Base-by-base conservation (phyloP, 2,113 vertebrate species). In the Centropus unirufus region DNA sequence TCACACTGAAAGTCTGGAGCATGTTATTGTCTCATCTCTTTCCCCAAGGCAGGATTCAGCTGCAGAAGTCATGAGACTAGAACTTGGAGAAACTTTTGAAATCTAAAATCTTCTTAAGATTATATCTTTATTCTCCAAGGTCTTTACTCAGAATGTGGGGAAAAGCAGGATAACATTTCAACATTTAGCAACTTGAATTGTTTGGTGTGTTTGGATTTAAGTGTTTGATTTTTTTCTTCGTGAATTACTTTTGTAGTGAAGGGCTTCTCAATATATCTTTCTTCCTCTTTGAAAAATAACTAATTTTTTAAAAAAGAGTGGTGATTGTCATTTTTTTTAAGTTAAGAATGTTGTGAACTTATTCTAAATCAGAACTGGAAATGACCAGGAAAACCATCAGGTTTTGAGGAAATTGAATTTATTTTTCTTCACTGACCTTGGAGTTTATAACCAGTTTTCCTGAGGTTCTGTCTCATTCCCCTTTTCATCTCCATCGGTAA, bases 1-100 rank as follows among this genome's bases (percentile, higher is more conserved):
- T 36, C 47, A 72, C 61, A 23, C 0, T 94, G 40, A 61, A 72
- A 72, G 76, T 93, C 89, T 97, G 89, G 83, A 90, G n/a, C 77
- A 34, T 78, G 78, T 80, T 96, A 92, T 87, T 94, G 89, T 92
- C 89, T 94, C 91, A 92, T 83, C 51, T 39, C 42, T 93, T 87
- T 94, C 69, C 89, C 89, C 57, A 92, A 93, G 92, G 92, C 72
- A 78, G 52, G 23, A 81, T 74, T 93, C 61, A 91, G 57, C 78
- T 87, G 90, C 26, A 64, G 34, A 90, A 96, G 54, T 91, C 91
- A 89, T 93, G 62, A 94, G 94, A 87, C 73, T 52, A 90, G 80
- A 55, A 86, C 15, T 77, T 74, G 52, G 83, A 94, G 88, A 81
- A 92, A 75, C 52, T 93, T 89, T 61, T 20, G 73, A 92, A 94